Conservation (phyloP, 2,113 vertebrate genomes). For the Neogobius melanostomus region DNA sequence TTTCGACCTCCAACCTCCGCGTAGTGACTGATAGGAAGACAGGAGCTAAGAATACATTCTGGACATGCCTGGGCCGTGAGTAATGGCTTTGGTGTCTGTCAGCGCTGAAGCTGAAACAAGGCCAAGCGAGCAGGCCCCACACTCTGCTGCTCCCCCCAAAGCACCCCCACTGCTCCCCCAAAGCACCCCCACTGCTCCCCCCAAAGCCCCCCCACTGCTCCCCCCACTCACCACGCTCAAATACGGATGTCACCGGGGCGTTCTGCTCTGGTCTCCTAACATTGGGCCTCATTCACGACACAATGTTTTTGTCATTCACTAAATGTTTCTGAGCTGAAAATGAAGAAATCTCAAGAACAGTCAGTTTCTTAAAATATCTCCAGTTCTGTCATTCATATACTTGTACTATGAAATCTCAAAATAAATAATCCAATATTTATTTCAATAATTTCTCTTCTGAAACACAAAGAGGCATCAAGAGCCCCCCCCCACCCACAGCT, state of each 20-base stretch:
- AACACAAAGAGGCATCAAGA: too few relatives aligned
- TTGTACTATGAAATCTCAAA: too few relatives aligned
- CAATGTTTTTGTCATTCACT: too few relatives aligned
- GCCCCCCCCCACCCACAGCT: too few relatives aligned
- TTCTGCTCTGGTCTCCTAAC: conserved; percentile 64
- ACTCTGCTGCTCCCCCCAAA: conserved; percentile 18
- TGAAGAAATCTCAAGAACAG: too few relatives aligned
- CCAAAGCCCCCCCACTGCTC: conserved; percentile 25
- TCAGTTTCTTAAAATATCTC: too few relatives aligned
- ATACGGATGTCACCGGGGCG: conserved; percentile 74
- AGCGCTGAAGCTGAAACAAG: conserved; percentile 71
- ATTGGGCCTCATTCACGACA: conserved; percentile 35
- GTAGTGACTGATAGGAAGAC: conserved; percentile 81
- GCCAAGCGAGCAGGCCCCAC: conserved; percentile 67
- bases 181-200: conserved; percentile 14
- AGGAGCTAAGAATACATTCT: conserved; percentile 81
- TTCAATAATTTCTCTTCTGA: too few relatives aligned
- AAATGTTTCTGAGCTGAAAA: too few relatives aligned
- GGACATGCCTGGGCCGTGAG: conserved; percentile 82
- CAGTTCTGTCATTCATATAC: too few relatives aligned
- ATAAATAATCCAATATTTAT: too few relatives aligned
- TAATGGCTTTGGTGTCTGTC: conserved; percentile 77
- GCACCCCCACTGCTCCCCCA: conserved; percentile 30
- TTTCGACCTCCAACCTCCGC: conserved; percentile 83
- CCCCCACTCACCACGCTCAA: conserved; percentile 52